Evolutionary conservation across 2,888 invertebrate genomes (phyloP), one percentile per base, ranked within the genome.

Genomic region (Diplazon laetatorius): DNA sequence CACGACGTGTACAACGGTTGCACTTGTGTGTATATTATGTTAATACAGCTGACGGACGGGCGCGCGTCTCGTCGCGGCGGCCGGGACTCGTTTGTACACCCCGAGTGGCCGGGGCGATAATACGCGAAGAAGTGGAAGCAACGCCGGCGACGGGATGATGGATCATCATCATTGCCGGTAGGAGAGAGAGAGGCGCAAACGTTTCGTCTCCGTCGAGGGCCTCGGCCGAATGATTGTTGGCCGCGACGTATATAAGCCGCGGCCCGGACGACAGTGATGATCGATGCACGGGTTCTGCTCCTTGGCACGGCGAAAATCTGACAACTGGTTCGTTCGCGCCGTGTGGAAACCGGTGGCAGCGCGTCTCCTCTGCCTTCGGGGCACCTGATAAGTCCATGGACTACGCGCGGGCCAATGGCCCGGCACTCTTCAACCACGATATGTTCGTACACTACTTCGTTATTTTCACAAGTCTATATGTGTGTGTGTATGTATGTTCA

Each of bases 261-360:
- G 87, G 85, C 87, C 87, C n/a, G n/a, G n/a, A n/a, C 87, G 88
- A 88, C 87, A 84, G 85, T 86, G 89, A 89, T 90, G 90, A 90
- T 90, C 90, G 90, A 90, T 90, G 90, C 85, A 86, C 59, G n/a
- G n/a, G n/a, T n/a, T n/a, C n/a, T n/a, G 83, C 83, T 82, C 83
- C 83, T 87, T 82, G 82, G 82, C 85, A 83, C 84, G 84, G 85
- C 84, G 69, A 85, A n/a, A 88, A 87, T 86, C 84, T 81, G 83
- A 83, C 82, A 85, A 84, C 85, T 84, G 82, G 86, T 87, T 87
- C 86, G 35, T 35, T 12, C 82, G n/a, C n/a, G n/a, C n/a, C n/a
- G n/a, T n/a, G n/a, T n/a, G n/a, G n/a, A n/a, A n/a, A n/a, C n/a
- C n/a, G n/a, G n/a, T n/a, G n/a, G n/a, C n/a, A n/a, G n/a, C n/a